Conservation (phyloP, 1,140 invertebrate genomes). For the Gonioctena quinquepunctata region DNA sequence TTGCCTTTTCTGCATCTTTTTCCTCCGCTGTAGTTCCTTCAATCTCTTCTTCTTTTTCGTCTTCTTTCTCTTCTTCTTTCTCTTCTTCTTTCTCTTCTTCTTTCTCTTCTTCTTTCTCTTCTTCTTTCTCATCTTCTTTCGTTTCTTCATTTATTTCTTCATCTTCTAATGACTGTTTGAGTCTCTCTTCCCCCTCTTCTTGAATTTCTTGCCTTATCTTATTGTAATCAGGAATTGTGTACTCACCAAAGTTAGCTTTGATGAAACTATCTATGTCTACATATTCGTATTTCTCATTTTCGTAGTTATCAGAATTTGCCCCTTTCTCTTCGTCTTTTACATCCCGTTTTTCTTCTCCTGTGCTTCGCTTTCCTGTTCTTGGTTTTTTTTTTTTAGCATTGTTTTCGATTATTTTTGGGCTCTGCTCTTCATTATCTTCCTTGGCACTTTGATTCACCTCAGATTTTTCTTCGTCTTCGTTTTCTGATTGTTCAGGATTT, state of each 20-base stretch:
- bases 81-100: slow-evolving; percentile 16
- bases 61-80: slow-evolving; percentile 12
- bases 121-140: background rate
- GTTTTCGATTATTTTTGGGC: background rate
- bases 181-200: slow-evolving; percentile 4
- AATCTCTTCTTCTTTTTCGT: slow-evolving; percentile 17
- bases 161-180: background rate
- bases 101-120: slow-evolving; percentile 17
- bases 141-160: background rate
- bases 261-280: slow-evolving; percentile 7
- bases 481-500: background rate
- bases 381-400: slow-evolving; percentile 5
- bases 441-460: too few species aligned
- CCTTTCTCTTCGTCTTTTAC: background rate
- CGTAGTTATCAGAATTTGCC: background rate
- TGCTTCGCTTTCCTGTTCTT: background rate
- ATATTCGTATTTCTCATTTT: background rate
- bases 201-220: background rate
- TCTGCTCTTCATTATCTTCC: slow-evolving; percentile 5
- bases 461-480: background rate
- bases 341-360: background rate
- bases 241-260: background rate
- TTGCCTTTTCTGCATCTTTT: background rate
- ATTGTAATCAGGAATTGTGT: background rate
- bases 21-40: background rate